Evolutionary conservation across 1,140 invertebrate genomes (phyloP), one percentile per base, ranked within the genome.

Genomic region (Paralvinella palmiformis): DNA sequence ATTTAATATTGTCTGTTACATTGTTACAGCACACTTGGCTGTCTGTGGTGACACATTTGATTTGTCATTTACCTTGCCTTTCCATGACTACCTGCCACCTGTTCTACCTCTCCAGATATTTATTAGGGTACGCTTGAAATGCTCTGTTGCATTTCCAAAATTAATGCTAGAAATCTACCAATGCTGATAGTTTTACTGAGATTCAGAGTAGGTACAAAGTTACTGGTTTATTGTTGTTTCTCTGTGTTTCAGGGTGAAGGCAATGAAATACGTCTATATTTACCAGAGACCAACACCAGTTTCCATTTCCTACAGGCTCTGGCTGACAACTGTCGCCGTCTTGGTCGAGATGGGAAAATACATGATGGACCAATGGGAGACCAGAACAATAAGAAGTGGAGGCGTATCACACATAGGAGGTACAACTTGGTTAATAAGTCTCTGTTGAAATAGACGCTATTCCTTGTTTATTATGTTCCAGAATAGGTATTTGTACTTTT

Each of bases 31-130:
- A 73, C 91, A 94, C 74, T 85, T 96, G 62, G 93, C 91, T 0
- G 90, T 96, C 71, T 94, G 92, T 80, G 94, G 94, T 6, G 93
- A 96, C 73, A 85, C 91, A 6, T 89, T 96, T 72, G 92, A 96
- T 73, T 82, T 97, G 68, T 92, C 92, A 7, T 94, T 97, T 74
- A 89, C 91, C 76, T 82, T 98, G 59, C 93, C 94, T 0, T 97
- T 96, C 74, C 85, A 86, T 57, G 94, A 96, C 75, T 97, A 93
- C 77, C 83, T 97, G 57, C 94, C 94, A 13, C 83, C 88, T 59
- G 91, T 88, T 2, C 86, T 96, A 63, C 88, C 90, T 1, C 81
- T 96, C 20, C 88, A 91, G 73, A 91, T 98, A 73, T 91, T 92
- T 86, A 92, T 97, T 64, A 91, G 94, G 82, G 85, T 88, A 75